Evolutionary conservation across 1,140 invertebrate genomes (phyloP).

Genomic region (Drosophila insularis): DNA sequence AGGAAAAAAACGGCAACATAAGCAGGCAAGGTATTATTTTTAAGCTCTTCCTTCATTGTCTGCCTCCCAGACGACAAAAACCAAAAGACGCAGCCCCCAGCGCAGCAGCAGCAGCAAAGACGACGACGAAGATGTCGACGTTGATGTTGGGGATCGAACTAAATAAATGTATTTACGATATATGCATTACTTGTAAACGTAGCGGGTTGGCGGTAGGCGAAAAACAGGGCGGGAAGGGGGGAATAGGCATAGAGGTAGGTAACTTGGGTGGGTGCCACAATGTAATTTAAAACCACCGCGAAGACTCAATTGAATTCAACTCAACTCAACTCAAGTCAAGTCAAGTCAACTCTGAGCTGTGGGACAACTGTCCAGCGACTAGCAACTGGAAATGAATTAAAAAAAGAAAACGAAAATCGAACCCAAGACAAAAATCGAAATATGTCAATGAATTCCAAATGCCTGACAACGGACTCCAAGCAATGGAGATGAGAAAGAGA

Average conservation of each 20-base stretch:
- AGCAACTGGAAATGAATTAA: conserved; percentile 64
- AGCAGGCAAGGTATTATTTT: conserved; percentile 79
- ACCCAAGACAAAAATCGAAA: conserved; percentile 66
- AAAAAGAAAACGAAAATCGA: conserved; percentile 36
- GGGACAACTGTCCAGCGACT: conserved; percentile 20
- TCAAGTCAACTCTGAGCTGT: background rate
- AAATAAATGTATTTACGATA: conserved; percentile 76
- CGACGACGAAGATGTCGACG: conserved; percentile 47
- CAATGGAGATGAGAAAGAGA: conserved; percentile 6
- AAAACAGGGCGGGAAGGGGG: background rate
- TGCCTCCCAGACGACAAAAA: conserved; percentile 54
- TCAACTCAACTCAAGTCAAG: background rate
- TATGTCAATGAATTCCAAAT: conserved; percentile 79
- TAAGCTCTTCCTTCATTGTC: conserved; percentile 79
- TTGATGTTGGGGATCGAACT: conserved; percentile 70
- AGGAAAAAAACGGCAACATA: conserved; percentile 65
- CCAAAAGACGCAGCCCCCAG: conserved; percentile 23
- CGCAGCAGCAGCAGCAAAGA: background rate
- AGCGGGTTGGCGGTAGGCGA: background rate
- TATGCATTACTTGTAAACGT: conserved; percentile 43
- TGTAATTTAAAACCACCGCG: conserved; percentile 70
- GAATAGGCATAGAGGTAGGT: background rate
- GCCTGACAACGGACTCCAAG: conserved; percentile 44
- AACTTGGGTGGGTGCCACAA: conserved; percentile 44
- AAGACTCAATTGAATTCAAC: conserved; percentile 1